Evolutionary conservation across 2,888 invertebrate genomes (phyloP).

Genomic region (Morpho helenor): DNA sequence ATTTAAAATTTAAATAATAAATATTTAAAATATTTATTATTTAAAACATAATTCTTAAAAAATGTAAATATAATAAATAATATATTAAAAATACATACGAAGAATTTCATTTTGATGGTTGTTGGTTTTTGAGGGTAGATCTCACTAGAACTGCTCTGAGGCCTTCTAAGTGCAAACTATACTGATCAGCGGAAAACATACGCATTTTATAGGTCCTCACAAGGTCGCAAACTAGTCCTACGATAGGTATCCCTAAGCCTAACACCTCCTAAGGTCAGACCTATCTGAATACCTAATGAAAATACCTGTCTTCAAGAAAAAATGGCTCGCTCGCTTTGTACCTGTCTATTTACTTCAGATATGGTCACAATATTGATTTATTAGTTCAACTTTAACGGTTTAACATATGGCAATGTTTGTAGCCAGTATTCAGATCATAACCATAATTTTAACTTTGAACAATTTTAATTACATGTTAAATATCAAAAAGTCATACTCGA

Average conservation of each 20-base stretch:
- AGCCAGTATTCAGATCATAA: slow-evolving; percentile 9
- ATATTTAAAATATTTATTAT: neutral
- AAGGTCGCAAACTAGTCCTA: slow-evolving; percentile 53
- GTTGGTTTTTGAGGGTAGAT: slow-evolving; percentile 38
- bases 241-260: slow-evolving; percentile 36
- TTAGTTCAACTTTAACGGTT: slow-evolving; percentile 31
- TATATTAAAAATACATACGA: slow-evolving; percentile 49
- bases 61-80: neutral
- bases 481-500: neutral
- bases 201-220: slow-evolving; percentile 59
- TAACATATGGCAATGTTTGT: slow-evolving; percentile 24
- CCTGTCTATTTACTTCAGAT: slow-evolving; percentile 41
- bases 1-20: neutral
- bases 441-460: slow-evolving; percentile 9
- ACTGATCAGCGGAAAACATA: slow-evolving; percentile 47
- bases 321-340: slow-evolving; percentile 28
- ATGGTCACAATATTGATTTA: slow-evolving; percentile 45
- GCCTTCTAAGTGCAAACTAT: slow-evolving; percentile 74
- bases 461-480: neutral
- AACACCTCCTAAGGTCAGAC: slow-evolving; percentile 53
- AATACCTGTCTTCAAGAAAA: slow-evolving; percentile 54
- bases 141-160: slow-evolving; percentile 68
- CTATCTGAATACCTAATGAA: slow-evolving; percentile 61
- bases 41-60: neutral
- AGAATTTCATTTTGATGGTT: slow-evolving; percentile 66